Percentiles rank a stretch among this genome's conserved stretches.
Conservation (phyloP, 2,888 invertebrate genomes). For the Gryllus longicercus region DNA sequence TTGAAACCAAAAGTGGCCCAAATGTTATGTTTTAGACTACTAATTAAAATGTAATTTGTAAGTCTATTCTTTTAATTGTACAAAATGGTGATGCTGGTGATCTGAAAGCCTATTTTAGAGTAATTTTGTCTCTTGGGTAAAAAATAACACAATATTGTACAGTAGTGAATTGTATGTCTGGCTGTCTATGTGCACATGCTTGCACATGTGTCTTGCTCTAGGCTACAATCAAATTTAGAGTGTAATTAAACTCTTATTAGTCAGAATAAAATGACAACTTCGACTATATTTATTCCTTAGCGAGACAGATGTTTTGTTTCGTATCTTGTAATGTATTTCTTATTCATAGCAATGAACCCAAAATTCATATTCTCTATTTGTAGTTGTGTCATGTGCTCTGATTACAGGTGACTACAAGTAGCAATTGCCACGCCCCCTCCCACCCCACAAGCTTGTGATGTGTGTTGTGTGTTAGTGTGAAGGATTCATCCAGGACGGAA, state of each 20-base stretch:
- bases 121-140: constrained; percentile 30
- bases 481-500: background rate
- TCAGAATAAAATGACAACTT: constrained; percentile 41
- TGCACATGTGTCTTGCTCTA: constrained; percentile 22
- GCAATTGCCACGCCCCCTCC: background rate
- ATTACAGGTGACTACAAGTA: background rate
- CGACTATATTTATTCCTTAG: constrained; percentile 58
- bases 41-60: constrained; percentile 30
- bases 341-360: constrained; percentile 49
- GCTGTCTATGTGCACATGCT: constrained; percentile 30
- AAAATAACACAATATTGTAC: constrained; percentile 29
- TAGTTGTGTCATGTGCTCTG: constrained; percentile 7
- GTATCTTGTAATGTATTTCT: constrained; percentile 40
- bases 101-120: constrained; percentile 30
- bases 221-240: constrained; percentile 27
- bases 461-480: background rate
- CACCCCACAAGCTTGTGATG: background rate
- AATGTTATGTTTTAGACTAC: constrained; percentile 56
- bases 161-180: constrained; percentile 29
- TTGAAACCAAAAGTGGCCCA: constrained; percentile 86
- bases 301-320: constrained; percentile 42
- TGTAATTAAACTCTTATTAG: constrained; percentile 20
- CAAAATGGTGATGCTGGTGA: constrained; percentile 28
- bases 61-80: constrained; percentile 31
- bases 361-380: constrained; percentile 35